Evolutionary conservation across 2,113 vertebrate genomes (phyloP).

Genomic region (Mormyrus iriodes): DNA sequence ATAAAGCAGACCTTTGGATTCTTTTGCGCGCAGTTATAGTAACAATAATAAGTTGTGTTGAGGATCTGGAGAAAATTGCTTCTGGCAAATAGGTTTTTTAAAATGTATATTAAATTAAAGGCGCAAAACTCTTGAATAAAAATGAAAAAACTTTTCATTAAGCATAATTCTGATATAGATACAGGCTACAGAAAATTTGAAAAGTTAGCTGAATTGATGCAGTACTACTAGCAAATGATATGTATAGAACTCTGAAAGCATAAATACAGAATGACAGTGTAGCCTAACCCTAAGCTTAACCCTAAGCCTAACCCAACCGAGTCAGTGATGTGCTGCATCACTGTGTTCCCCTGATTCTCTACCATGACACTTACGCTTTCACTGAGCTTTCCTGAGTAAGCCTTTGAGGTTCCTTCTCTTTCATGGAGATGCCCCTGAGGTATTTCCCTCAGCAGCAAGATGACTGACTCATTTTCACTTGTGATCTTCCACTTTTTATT

Average conservation of each 20-base stretch:
- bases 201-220: not conserved
- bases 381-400: not conserved
- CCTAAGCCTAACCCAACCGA: not conserved
- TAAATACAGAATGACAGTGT: no score
- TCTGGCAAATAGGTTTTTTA: not conserved
- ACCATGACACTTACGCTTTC: no score
- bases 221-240: not conserved
- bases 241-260: not conserved
- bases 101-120: not conserved
- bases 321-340: not conserved
- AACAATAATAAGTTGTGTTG: not conserved
- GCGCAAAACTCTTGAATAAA: not conserved
- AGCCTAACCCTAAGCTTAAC: no score
- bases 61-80: not conserved
- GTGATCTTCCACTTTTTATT: no score
- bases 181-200: not conserved
- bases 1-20: not conserved
- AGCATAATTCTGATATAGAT: not conserved
- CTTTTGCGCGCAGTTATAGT: not conserved
- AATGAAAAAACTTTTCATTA: not conserved
- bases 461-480: no score
- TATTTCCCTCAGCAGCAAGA: no score
- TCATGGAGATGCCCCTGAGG: not conserved
- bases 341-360: no score
- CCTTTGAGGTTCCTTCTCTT: not conserved